Conservation (phyloP, 2,797 vertebrate species). For the Manis crassicaudata region DNA sequence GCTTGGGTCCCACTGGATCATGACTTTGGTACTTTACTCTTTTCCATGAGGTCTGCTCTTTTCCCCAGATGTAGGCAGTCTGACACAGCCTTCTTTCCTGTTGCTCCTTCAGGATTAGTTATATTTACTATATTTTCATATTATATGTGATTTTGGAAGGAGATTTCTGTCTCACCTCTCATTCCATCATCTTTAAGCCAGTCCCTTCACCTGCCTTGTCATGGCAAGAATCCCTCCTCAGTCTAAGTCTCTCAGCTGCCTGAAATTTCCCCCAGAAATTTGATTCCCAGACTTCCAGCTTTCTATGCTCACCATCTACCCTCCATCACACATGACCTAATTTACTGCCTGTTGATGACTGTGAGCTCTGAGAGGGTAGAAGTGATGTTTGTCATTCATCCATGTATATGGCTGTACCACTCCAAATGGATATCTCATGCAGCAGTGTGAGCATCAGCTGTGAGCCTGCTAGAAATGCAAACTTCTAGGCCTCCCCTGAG, state of each 20-base stretch:
- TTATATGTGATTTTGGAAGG: too few species aligned
- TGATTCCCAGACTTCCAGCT: not conserved
- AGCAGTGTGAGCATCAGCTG: not conserved
- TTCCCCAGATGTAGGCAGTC: too few species aligned
- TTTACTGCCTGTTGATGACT: not conserved
- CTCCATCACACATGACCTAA: not conserved
- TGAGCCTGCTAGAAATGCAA: not conserved
- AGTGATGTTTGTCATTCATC: not conserved
- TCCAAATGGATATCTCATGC: not conserved
- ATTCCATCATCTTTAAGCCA: too few species aligned
- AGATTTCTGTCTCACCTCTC: too few species aligned
- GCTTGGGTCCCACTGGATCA: too few species aligned
- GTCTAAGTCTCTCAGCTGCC: not conserved
- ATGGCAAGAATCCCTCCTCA: not conserved
- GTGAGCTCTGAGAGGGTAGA: not conserved
- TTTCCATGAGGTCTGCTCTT: too few species aligned
- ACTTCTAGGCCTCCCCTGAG: not conserved
- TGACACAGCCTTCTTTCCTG: too few species aligned
- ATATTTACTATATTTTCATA: too few species aligned
- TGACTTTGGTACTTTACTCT: too few species aligned
- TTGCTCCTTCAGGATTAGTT: too few species aligned
- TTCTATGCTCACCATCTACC: not conserved
- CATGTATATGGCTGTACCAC: not conserved
- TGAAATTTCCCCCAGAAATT: not conserved
- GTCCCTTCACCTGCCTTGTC: not conserved